Percentiles rank a stretch among this genome's conserved stretches.
Conservation (phyloP, 2,888 invertebrate genomes). For the Choreutis nemorana region DNA sequence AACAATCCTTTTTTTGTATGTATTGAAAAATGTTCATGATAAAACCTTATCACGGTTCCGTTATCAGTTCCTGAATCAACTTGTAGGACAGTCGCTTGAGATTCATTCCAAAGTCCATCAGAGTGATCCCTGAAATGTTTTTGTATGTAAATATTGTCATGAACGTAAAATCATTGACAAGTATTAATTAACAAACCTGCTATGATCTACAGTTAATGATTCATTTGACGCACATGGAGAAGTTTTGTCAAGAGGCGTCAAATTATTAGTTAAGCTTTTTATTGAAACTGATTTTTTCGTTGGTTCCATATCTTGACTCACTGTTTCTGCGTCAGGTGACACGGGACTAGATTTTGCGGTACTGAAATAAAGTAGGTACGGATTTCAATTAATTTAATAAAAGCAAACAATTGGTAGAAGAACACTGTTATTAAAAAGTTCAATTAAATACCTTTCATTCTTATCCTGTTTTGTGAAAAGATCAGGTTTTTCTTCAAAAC, state of each 20-base stretch:
- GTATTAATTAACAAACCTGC: conserved; percentile 32
- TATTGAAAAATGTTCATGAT: no score
- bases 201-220: conserved; percentile 80
- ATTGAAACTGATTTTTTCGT: conserved; percentile 38
- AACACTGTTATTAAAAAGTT: background rate
- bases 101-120: conserved; percentile 90
- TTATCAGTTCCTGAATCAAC: conserved; percentile 75
- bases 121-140: conserved; percentile 78
- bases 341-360: conserved; percentile 72
- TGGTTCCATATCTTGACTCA: conserved; percentile 27
- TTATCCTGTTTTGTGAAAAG: conserved; percentile 35
- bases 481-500: conserved; percentile 70
- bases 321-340: conserved; percentile 57
- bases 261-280: conserved; percentile 37
- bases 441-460: no score
- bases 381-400: no score
- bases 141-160: background rate
- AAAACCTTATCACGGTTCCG: conserved; percentile 65
- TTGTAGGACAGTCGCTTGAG: conserved; percentile 84
- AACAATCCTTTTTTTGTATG: no score
- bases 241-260: conserved; percentile 57
- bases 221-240: conserved; percentile 85
- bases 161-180: background rate
- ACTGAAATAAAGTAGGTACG: conserved; percentile 31
- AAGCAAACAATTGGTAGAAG: background rate